Evolutionary conservation across 2,113 vertebrate species (phyloP).

Genomic region (Nothoprocta pentlandii): DNA sequence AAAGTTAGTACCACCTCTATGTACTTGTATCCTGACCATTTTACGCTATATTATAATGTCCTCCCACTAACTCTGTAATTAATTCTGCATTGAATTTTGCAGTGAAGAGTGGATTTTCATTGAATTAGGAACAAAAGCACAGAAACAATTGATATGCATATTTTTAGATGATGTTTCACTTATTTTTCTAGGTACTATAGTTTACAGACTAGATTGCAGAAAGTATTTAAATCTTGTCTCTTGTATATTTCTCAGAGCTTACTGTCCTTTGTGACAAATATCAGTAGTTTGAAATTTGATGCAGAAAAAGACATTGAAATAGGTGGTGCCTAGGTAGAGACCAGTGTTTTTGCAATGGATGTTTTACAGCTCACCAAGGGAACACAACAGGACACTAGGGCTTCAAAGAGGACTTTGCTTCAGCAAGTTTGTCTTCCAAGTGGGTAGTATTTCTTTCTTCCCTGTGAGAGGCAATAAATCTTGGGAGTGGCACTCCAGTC

Average conservation of each 20-base stretch:
- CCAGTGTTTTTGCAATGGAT: neutral
- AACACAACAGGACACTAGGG: neutral
- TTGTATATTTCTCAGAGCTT: neutral
- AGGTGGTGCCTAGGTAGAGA: neutral
- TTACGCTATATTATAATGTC: neutral
- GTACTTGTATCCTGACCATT: neutral
- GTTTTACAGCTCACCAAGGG: neutral
- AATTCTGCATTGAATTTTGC: neutral
- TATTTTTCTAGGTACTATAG: neutral
- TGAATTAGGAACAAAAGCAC: neutral
- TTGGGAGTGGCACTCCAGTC: neutral
- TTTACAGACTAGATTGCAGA: neutral
- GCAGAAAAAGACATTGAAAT: neutral
- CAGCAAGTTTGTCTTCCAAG: neutral
- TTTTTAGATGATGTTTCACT: neutral
- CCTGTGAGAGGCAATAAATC: neutral
- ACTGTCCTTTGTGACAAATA: neutral
- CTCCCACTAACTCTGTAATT: neutral
- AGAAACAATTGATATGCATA: neutral
- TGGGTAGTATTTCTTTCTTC: neutral
- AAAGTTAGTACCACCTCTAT: neutral
- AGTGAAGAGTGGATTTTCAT: neutral
- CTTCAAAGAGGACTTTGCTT: neutral
- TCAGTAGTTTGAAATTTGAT: neutral
- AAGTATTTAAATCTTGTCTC: neutral